Evolutionary conservation across 35 echinoderm and acorn worm genomes (phyloP).

Genomic region (Strongylocentrotus purpuratus): DNA sequence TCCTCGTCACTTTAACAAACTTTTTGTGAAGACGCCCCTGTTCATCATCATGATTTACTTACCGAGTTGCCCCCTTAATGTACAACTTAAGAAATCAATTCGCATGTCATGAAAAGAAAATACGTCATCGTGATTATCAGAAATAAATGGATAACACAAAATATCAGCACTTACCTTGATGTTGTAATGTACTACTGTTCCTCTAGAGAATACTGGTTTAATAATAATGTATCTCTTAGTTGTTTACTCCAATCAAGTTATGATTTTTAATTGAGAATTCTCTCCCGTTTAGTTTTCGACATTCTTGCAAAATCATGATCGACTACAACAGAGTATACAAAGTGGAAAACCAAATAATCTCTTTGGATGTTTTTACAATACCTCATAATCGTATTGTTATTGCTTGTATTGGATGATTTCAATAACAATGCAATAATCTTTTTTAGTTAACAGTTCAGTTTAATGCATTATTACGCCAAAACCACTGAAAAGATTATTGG

Average conservation of each 20-base stretch:
- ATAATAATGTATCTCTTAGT: not conserved
- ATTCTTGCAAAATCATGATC: not conserved
- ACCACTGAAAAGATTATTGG: not conserved
- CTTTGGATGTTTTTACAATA: not conserved
- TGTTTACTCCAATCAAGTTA: not conserved
- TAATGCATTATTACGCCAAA: not conserved
- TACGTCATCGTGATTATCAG: too few species aligned
- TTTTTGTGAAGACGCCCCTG: too few species aligned
- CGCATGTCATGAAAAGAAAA: too few species aligned
- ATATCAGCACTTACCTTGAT: not conserved
- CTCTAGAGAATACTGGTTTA: not conserved
- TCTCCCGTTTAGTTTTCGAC: not conserved
- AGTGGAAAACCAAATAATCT: not conserved
- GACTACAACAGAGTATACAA: not conserved
- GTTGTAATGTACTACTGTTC: not conserved
- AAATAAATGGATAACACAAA: not conserved
- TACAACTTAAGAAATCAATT: too few species aligned
- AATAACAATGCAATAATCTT: not conserved
- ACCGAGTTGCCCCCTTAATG: too few species aligned
- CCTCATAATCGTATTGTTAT: not conserved
- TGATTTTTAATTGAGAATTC: not conserved
- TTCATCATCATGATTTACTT: too few species aligned
- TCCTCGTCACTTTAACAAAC: too few species aligned
- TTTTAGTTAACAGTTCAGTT: not conserved
- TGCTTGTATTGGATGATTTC: not conserved